Conservation (phyloP, 2,113 vertebrate species). For the Corythoichthys intestinalis region DNA sequence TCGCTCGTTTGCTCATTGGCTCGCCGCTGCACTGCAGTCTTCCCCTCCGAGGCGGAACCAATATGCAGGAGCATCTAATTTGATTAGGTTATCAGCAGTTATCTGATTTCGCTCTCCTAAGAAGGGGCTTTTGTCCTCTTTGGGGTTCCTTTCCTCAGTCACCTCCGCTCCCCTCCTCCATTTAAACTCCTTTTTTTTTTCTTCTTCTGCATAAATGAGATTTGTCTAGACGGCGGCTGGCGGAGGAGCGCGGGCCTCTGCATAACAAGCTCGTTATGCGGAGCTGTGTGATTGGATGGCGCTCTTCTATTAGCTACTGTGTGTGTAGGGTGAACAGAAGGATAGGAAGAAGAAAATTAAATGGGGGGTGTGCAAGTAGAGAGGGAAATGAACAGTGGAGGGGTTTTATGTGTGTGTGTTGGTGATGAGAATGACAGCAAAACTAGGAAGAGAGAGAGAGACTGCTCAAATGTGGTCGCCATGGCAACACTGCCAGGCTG, state of each 20-base stretch:
- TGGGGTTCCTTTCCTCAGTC: slow-evolving; percentile 39
- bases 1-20: slow-evolving; percentile 21
- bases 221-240: slow-evolving; percentile 77
- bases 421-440: slow-evolving; percentile 37
- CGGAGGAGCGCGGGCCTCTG: slow-evolving; percentile 69
- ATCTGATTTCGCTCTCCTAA: slow-evolving; percentile 51
- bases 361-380: slow-evolving; percentile 34
- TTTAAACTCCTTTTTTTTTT: slow-evolving; percentile 38
- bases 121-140: slow-evolving; percentile 40
- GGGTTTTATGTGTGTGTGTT: neutral
- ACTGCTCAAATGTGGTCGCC: slow-evolving; percentile 75
- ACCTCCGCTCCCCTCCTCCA: slow-evolving; percentile 47
- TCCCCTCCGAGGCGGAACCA: slow-evolving; percentile 35
- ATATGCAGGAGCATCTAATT: slow-evolving; percentile 56
- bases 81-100: slow-evolving; percentile 52
- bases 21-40: slow-evolving; percentile 33
- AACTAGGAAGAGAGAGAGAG: slow-evolving; percentile 55
- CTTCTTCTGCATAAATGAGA: slow-evolving; percentile 73
- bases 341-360: slow-evolving; percentile 33
- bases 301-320: slow-evolving; percentile 72
- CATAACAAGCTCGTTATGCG: slow-evolving; percentile 80
- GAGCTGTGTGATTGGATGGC: slow-evolving; percentile 78
- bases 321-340: slow-evolving; percentile 9
- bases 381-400: slow-evolving; percentile 26
- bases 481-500: slow-evolving; percentile 77